Base-by-base conservation (phyloP, 1,140 invertebrate species). In the Heliconius hewitsoni region DNA sequence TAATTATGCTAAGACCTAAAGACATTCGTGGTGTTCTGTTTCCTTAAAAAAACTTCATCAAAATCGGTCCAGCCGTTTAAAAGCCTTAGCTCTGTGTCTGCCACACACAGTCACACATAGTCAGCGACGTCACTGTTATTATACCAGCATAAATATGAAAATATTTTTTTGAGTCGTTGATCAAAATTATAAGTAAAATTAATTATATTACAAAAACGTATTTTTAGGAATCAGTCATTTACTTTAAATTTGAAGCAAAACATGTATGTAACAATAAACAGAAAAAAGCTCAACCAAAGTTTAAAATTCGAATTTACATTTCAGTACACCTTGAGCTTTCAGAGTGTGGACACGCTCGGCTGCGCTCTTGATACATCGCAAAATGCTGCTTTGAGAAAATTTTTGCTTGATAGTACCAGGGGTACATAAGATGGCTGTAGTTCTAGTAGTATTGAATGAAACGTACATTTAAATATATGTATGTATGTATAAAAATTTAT, bases 281-380 rank as follows among this genome's bases (percentile, higher is more conserved):
- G 11, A 66, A 30, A 57, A 23, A 60, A 27, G 27, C 13, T 30
- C 27, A 13, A 66, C 30, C 60, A 66, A 66, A 52, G 73, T 72
- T 72, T 19, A 37, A 42, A 52, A 39, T 72, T 72, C 13, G 34
- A 42, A 77, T 55, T 37, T 74, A 52, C 19, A 27, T 73, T 76
- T 82, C 79, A 81, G 79, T 81, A 74, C 55, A 57, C 71, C 30
- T 23, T 50, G 23, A 76, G 52, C 34, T 37, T 55, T 66, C 73
- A 37, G 52, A 27, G 74, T 37, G 76, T 75, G 76, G 73, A 60
- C 27, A 74, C 66, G 42, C 55, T 72, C 74, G 57, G 1, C 66
- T 34, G 19, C 16, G 55, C 66, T 66, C 60, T 66, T 66, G 60
- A 66, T 66, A 66, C 60, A 66, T 66, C 60, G 60, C 60, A 66